Evolutionary conservation across 2,797 vertebrate species (phyloP).

Genomic region (Urophycis tenuis): DNA sequence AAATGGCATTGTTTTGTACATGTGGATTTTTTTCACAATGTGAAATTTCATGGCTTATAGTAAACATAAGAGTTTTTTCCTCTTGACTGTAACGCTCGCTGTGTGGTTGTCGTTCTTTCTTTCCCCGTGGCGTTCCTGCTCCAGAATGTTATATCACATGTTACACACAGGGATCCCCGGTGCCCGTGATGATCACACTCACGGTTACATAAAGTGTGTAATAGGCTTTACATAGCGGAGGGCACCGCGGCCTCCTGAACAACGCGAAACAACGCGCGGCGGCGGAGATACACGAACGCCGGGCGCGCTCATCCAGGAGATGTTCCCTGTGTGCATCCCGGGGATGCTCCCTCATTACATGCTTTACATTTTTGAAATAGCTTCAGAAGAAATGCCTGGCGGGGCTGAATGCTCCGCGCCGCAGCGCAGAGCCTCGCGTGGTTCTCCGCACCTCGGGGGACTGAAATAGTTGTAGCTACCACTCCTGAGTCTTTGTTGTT

Average conservation of each 20-base stretch:
- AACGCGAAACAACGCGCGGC: background rate
- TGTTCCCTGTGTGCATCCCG: background rate
- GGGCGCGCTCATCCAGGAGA: background rate
- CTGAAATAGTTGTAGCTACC: constrained; percentile 67
- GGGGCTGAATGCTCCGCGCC: background rate
- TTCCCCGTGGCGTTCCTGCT: background rate
- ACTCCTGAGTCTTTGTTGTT: constrained; percentile 50
- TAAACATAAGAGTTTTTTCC: constrained; percentile 95
- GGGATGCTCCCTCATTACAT: background rate
- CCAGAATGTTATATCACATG: background rate
- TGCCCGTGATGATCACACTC: background rate
- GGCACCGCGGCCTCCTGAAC: background rate
- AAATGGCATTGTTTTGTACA: constrained; percentile 88
- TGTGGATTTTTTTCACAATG: constrained; percentile 91
- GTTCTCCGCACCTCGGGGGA: constrained; percentile 18
- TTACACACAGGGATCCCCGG: background rate
- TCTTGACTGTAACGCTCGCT: constrained; percentile 69
- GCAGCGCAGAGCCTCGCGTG: background rate
- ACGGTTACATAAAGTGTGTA: background rate
- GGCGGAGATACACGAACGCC: too few relatives aligned
- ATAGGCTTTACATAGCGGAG: background rate
- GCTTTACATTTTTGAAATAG: constrained; percentile 1
- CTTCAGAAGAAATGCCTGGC: background rate
- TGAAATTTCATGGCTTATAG: constrained; percentile 93
- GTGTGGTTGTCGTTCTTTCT: constrained; percentile 32